Conservation (phyloP, 2,888 invertebrate species). For the Archips crataeganus region DNA sequence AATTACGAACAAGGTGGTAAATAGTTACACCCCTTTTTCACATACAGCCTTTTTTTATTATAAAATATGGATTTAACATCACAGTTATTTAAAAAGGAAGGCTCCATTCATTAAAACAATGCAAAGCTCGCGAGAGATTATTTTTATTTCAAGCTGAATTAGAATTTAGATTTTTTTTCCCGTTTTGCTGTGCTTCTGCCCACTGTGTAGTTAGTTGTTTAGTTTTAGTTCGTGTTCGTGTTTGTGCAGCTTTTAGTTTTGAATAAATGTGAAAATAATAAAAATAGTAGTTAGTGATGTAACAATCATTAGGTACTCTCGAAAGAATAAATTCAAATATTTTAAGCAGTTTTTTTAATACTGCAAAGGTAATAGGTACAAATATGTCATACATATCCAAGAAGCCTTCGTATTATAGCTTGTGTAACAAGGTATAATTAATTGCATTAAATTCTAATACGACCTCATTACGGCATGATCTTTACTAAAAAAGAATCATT, state of each 20-base stretch:
- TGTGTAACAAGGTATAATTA: not conserved
- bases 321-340: too few relatives aligned
- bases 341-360: too few relatives aligned
- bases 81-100: not conserved
- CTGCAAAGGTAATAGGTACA: too few relatives aligned
- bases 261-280: too few relatives aligned
- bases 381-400: too few relatives aligned
- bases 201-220: slow-evolving; percentile 36
- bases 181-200: slow-evolving; percentile 13
- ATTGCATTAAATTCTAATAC: not conserved
- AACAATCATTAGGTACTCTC: too few relatives aligned
- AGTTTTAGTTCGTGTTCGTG: slow-evolving; percentile 30
- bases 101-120: slow-evolving; percentile 26
- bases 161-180: slow-evolving; percentile 42
- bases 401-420: too few relatives aligned
- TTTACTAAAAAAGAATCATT: slow-evolving; percentile 14
- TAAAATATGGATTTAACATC: not conserved
- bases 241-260: not conserved
- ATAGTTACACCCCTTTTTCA: not conserved
- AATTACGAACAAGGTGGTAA: not conserved
- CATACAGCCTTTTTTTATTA: not conserved
- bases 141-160: slow-evolving; percentile 33
- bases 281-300: too few relatives aligned
- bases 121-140: slow-evolving; percentile 20
- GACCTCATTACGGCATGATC: not conserved